Percentiles rank a stretch among this genome's conserved stretches.
Evolutionary conservation across 2,113 vertebrate species (phyloP).

Genomic region (Rhinopomastus cyanomelas): DNA sequence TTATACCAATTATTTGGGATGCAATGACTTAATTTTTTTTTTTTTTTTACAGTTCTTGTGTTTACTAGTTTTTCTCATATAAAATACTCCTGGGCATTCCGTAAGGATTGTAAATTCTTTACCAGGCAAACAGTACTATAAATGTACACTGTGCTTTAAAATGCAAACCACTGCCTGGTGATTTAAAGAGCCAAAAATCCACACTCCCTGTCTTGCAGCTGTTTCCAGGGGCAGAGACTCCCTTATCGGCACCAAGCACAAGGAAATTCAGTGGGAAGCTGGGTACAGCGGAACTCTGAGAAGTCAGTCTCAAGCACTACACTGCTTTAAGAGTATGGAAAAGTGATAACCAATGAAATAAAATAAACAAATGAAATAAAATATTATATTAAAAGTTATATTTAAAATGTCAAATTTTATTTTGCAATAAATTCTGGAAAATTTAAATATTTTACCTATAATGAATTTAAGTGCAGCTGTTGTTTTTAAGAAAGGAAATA

Average conservation of each 20-base stretch:
- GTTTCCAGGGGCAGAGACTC: background rate
- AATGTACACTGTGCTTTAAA: background rate
- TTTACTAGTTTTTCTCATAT: background rate
- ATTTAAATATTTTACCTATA: background rate
- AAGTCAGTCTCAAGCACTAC: background rate
- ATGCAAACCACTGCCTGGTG: background rate
- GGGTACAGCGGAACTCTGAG: fast-evolving
- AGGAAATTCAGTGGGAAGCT: background rate
- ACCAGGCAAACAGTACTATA: background rate
- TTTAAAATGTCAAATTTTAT: background rate
- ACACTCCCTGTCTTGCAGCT: background rate
- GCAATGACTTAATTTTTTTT: background rate
- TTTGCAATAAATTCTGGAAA: background rate
- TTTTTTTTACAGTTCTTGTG: background rate
- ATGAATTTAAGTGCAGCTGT: background rate
- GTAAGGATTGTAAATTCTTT: background rate
- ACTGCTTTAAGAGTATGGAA: background rate
- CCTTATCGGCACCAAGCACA: background rate
- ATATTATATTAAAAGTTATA: background rate
- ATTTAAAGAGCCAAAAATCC: background rate
- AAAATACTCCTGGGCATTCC: background rate
- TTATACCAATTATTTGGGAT: background rate
- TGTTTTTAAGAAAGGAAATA: background rate
- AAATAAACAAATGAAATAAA: background rate
- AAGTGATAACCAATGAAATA: background rate